Evolutionary conservation across 2,113 vertebrate species (phyloP).

Genomic region (Heterotis niloticus): DNA sequence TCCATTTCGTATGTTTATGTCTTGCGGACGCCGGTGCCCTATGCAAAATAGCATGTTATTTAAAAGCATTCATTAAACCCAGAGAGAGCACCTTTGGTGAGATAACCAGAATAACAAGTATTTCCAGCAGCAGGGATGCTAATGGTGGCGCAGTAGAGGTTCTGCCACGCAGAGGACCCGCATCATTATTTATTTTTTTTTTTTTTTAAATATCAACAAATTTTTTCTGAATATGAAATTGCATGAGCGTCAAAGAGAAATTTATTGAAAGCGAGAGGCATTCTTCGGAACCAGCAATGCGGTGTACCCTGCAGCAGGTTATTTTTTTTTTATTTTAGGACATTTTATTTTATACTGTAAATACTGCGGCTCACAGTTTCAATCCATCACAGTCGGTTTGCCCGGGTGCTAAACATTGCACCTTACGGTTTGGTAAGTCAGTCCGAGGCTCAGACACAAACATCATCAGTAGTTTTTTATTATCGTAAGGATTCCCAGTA

Average conservation of each 20-base stretch:
- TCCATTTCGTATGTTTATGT: conserved; percentile 46
- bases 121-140: not conserved
- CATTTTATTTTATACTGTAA: too few relatives aligned
- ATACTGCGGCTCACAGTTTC: too few relatives aligned
- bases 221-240: too few relatives aligned
- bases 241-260: too few relatives aligned
- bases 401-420: not conserved
- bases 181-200: too few relatives aligned
- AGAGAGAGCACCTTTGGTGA: conserved; percentile 37
- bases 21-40: conserved; percentile 39
- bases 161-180: not conserved
- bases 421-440: not conserved
- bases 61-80: conserved; percentile 51
- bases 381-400: too few relatives aligned
- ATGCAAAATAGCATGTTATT: conserved; percentile 65
- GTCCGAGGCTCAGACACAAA: conserved; percentile 32
- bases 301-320: too few relatives aligned
- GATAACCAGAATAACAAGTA: conserved; percentile 17
- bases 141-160: not conserved
- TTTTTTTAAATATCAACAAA: not conserved
- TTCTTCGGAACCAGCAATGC: too few relatives aligned
- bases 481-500: conserved; percentile 2
- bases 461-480: conserved; percentile 22
- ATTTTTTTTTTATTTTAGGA: too few relatives aligned
- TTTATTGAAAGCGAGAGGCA: too few relatives aligned